phyloP scores from a whole-genome alignment of 2,113 vertebrate species.

The Cinclus cinclus region DNA sequence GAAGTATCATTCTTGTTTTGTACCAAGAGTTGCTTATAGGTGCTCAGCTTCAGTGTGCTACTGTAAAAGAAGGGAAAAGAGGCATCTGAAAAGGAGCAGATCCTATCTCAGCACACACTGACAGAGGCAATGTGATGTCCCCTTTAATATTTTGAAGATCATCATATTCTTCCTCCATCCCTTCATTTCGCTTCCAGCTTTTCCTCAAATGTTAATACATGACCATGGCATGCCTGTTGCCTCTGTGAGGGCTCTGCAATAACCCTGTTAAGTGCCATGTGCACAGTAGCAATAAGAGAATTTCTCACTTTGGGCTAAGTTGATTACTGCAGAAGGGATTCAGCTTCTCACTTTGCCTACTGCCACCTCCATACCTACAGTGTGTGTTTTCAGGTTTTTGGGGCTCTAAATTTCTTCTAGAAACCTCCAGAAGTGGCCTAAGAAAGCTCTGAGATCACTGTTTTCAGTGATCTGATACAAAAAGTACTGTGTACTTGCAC shows the following conservation, averaged over 20 bases:
- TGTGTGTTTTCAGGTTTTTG: not conserved
- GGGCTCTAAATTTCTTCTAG: not conserved
- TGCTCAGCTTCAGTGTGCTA: not conserved
- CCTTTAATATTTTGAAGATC: slow-evolving; percentile 7
- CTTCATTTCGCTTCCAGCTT: not conserved
- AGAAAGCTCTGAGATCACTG: not conserved
- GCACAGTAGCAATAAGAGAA: not conserved
- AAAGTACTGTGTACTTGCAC: not conserved
- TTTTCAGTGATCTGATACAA: not conserved
- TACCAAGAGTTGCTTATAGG: not conserved
- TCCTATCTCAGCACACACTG: not conserved
- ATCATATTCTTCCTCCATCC: not conserved
- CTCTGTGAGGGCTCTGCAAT: not conserved
- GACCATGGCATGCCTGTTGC: not conserved
- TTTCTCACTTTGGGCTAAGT: not conserved
- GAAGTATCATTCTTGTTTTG: slow-evolving; percentile 17
- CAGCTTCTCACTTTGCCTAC: not conserved
- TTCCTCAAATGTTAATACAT: not conserved
- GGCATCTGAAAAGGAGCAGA: not conserved
- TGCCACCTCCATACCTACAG: not conserved
- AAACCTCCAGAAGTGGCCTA: not conserved
- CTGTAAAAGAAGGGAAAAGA: not conserved
- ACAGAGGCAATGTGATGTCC: not conserved
- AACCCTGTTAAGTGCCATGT: not conserved
- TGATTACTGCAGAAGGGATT: not conserved